Evolutionary conservation across 2,113 vertebrate genomes (phyloP).

Genomic region (Indicator indicator): DNA sequence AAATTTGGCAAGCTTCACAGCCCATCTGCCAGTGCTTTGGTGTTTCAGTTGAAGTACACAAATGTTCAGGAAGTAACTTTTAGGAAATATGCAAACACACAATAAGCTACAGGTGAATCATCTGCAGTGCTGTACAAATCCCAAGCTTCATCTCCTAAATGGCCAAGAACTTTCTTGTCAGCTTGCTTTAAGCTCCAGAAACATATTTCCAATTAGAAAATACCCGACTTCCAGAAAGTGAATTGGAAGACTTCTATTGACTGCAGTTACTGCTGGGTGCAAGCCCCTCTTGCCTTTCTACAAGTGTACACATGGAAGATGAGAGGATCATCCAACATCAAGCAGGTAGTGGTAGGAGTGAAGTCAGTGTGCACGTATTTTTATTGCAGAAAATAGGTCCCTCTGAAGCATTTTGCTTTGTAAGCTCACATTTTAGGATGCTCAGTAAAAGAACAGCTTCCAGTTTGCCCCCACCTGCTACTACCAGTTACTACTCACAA

Average conservation of each 20-base stretch:
- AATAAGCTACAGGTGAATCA: not conserved
- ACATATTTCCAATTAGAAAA: not conserved
- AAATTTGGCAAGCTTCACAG: not conserved
- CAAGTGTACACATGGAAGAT: rapidly evolving
- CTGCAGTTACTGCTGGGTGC: not conserved
- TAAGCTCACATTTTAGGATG: not conserved
- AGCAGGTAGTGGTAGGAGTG: rapidly evolving
- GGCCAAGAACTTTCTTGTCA: not conserved
- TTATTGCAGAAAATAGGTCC: not conserved
- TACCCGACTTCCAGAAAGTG: not conserved
- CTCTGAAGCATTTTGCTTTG: not conserved
- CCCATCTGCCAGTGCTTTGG: not conserved
- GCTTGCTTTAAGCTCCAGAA: not conserved
- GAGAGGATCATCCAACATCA: not conserved
- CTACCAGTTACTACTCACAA: not conserved
- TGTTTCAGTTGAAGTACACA: not conserved
- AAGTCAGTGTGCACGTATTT: not conserved
- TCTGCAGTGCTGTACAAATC: not conserved
- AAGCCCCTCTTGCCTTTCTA: not conserved
- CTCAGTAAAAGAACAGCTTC: not conserved
- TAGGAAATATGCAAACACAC: not conserved
- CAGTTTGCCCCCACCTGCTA: not conserved
- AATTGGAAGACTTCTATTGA: not conserved
- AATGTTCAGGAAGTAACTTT: not conserved
- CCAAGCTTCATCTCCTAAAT: not conserved